Base-by-base conservation (phyloP, 2,113 vertebrate species). In the Electrona antarctica region DNA sequence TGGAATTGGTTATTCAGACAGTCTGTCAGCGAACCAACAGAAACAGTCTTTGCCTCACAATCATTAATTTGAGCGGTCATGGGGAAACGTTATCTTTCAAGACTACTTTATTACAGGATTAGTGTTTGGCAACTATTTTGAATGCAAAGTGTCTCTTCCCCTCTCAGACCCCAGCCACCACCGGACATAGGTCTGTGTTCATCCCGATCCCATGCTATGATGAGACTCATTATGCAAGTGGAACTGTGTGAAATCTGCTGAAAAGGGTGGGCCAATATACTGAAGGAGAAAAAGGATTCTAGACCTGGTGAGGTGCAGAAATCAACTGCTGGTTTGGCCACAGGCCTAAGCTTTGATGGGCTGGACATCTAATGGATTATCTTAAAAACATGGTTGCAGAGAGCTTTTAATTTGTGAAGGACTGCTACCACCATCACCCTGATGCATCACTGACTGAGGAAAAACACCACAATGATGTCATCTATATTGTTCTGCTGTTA, bases 61-160 rank as follows among this genome's bases (percentile, higher is more conserved):
- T 60, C 11, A 47, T 63, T 67, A 15, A 57, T 72, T 58, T 46
- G 50, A 8, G 13, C 51, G 29, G 8, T 4, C 21, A 29, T 7
- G 13, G 9, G 47, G 41, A 3, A 60, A 13, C 0, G 61, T 41
- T 7, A 51, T 46, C 60, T 47, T 63, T 12, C 8, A 11, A 21
- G 3, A 13, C 8, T 21, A 21, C 21, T 21, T 21, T 21, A 21
- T 69, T 15, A 4, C 52, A 60, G 69, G 52, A 62, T 51, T 14
- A 8, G 46, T 60, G 15, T 33, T 59, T 69, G 76, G 9, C 5
- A 21, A 28, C 49, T 11, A 2, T 62, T 85, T 69, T 85, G 48
- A 86, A 85, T 80, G 76, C 82, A 79, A 75, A 77, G 84, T 86
- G 51, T 91, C 69, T 89, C 69, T 78, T 90, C 71, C 88, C 80